Conservation (phyloP, 2,797 vertebrate species). For the Channa striata region DNA sequence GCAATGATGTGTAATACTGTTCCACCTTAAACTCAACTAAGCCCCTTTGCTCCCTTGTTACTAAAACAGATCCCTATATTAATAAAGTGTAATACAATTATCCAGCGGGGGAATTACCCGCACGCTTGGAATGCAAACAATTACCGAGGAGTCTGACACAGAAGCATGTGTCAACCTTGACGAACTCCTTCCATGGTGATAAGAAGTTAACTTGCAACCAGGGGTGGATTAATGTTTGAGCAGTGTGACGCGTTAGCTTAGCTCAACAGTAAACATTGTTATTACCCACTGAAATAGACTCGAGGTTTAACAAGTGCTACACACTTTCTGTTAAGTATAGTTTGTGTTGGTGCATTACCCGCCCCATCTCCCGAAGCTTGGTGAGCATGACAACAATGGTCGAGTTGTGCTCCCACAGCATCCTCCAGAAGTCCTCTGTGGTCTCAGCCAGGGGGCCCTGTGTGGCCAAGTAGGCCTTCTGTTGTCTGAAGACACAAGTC, state of each 20-base stretch:
- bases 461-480: slow-evolving; percentile 95
- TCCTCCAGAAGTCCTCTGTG: slow-evolving; percentile 97
- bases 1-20: not conserved
- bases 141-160: slow-evolving; percentile 32
- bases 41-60: not conserved
- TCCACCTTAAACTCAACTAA: not conserved
- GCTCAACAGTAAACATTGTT: slow-evolving; percentile 22
- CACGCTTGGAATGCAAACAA: slow-evolving; percentile 21
- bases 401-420: slow-evolving; percentile 98
- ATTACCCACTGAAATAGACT: slow-evolving; percentile 25
- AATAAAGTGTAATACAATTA: not conserved
- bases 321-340: not conserved
- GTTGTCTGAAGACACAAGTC: slow-evolving; percentile 84
- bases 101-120: slow-evolving; percentile 8
- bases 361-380: slow-evolving; percentile 95
- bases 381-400: slow-evolving; percentile 98
- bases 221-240: slow-evolving; percentile 57
- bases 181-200: slow-evolving; percentile 29
- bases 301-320: not conserved
- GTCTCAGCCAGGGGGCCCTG: slow-evolving; percentile 95
- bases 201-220: slow-evolving; percentile 39
- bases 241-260: slow-evolving; percentile 25
- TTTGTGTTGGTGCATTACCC: slow-evolving; percentile 79
- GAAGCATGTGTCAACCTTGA: slow-evolving; percentile 18
- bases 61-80: not conserved